Evolutionary conservation across 2,113 vertebrate genomes (phyloP), one percentile per base, ranked within the genome.

Genomic region (Chloroceryle aenea): DNA sequence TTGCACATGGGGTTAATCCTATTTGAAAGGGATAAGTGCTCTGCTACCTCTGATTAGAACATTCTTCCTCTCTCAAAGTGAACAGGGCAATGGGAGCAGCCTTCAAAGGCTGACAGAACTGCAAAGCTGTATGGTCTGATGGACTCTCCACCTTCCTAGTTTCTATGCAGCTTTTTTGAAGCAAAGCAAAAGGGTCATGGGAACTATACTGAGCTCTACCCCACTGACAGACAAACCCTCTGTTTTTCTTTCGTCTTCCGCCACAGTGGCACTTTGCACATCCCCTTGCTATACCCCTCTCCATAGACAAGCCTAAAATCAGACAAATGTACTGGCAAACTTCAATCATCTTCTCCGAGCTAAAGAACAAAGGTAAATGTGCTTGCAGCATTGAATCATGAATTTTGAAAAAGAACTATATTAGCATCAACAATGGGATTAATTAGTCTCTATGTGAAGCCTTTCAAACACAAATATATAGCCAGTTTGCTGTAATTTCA

Each of bases 341-440:
- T 78, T 94, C 73, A 12, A 21, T 73, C 82, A 75, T 89, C 59
- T 74, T 93, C 71, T 96, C 87, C 59, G 87, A 96, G 90, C 64
- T 45, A 59, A 92, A 96, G 95, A 98, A 98, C 97, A 98, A 97
- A 98, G 93, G 86, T 90, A 96, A 94, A 95, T 94, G 95, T 97
- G 74, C 96, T 97, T 87, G 87, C 62, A 96, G 96, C 88, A 67
- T 94, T 85, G 82, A 96, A 67, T 87, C 38, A 36, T 10, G 27
- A 64, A 50, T 97, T 89, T 91, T 85, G 78, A 95, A 97, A 96
- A 97, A 89, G 81, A 93, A 23, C 63, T 16, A 5, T 58, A 97
- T 97, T 97, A 97, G 91, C 97, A 98, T 97, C 96, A 97, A 97
- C 97, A 97, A 95, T 91, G 97, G 97, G 97, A 98, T 97, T 97